Conservation (phyloP, 1,140 invertebrate genomes). For the Drosophila takahashii region DNA sequence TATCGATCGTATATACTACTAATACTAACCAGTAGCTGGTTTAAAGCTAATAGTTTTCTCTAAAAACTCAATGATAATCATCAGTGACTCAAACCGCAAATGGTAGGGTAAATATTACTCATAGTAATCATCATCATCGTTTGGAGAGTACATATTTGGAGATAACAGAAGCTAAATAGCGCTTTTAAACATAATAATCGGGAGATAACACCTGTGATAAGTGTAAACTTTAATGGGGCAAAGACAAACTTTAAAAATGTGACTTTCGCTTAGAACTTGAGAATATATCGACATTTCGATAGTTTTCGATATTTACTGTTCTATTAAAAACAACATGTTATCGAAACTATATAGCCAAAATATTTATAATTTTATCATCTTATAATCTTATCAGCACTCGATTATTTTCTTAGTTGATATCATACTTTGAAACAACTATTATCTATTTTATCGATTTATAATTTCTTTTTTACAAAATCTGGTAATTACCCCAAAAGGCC, state of each 20-base stretch:
- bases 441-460: too few species aligned
- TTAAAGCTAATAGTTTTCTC: neutral
- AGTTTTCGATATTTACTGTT: too few species aligned
- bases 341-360: too few species aligned
- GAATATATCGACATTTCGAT: too few species aligned
- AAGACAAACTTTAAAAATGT: neutral
- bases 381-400: neutral
- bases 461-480: neutral
- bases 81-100: neutral
- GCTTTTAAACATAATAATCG: too few species aligned
- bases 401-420: neutral
- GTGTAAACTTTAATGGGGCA: neutral
- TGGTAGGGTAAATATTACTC: neutral
- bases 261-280: neutral
- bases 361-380: too few species aligned
- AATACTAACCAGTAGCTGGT: constrained; percentile 2
- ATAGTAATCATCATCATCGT: neutral
- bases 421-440: too few species aligned
- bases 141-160: too few species aligned
- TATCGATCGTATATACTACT: constrained; percentile 7
- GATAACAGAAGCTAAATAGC: neutral
- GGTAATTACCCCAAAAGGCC: neutral
- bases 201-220: neutral
- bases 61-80: neutral
- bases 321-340: too few species aligned